A percentile compares a stretch with the other conserved stretches of the same genome.
These are phyloP conservation scores for Polydrusus cervinus DNA, from an alignment of 2,888 invertebrate genomes.

Conservation along the genomic window DNA sequence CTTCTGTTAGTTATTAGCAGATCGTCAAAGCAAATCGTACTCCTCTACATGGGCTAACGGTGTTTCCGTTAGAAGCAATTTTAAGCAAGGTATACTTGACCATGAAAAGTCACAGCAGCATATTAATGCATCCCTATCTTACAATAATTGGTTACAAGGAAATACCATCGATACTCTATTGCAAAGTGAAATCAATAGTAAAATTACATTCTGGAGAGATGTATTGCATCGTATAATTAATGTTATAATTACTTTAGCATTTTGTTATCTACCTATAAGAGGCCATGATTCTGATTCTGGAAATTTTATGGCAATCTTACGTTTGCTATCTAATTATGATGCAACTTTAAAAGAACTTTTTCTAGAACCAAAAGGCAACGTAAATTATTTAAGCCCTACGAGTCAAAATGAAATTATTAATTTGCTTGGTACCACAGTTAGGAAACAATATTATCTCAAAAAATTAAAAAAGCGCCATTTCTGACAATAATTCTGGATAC, in stretches of 20 bases:
- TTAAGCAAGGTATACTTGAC: neutral
- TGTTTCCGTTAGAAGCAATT: no score
- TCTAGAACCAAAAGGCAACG: constrained; percentile 3
- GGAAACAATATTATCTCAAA: neutral
- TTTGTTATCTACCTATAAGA: neutral
- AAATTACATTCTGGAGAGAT: neutral
- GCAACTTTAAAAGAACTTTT: constrained; percentile 24
- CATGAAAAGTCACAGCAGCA: neutral
- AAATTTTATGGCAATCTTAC: neutral
- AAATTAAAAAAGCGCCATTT: neutral
- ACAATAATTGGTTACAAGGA: neutral
- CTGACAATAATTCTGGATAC: no score
- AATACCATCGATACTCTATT: neutral
- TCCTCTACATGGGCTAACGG: no score
- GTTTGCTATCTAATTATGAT: constrained; percentile 1
- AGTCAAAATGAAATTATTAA: neutral
- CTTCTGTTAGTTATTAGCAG: no score
- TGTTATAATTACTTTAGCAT: constrained; percentile 19
- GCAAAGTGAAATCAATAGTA: constrained; percentile 1
- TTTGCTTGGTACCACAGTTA: neutral
- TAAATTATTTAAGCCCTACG: neutral
- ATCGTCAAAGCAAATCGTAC: no score
- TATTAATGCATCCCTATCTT: neutral
- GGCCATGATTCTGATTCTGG: neutral
- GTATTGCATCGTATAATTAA: neutral